phyloP scores from a whole-genome alignment of 2,113 vertebrate genomes.

The Cephalopterus ornatus region DNA sequence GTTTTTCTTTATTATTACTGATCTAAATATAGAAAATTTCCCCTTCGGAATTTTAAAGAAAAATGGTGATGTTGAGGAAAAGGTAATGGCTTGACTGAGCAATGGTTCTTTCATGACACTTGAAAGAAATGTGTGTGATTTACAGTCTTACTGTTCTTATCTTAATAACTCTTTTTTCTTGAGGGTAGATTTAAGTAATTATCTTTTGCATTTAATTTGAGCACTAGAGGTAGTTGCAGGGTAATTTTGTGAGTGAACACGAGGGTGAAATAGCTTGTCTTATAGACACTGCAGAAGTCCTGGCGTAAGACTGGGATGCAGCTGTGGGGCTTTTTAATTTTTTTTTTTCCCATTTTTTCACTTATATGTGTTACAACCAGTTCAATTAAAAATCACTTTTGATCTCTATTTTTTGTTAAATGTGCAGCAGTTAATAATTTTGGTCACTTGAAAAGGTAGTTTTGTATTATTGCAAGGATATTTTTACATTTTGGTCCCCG shows the following conservation, averaged over 20 bases:
- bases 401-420: neutral
- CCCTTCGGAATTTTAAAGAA: constrained; percentile 86
- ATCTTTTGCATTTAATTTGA: neutral
- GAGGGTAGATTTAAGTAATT: neutral
- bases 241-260: constrained; percentile 19
- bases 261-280: neutral
- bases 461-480: neutral
- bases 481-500: neutral
- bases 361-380: neutral
- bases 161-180: neutral
- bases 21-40: constrained; percentile 96
- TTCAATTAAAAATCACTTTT: constrained; percentile 17
- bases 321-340: neutral
- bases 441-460: neutral
- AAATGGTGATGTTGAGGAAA: constrained; percentile 82
- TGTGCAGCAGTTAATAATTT: neutral
- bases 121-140: constrained; percentile 28
- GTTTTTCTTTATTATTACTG: constrained; percentile 99
- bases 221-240: neutral
- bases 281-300: neutral
- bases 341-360: neutral
- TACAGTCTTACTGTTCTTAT: neutral
- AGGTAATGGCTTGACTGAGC: constrained; percentile 93
- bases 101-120: constrained; percentile 81
- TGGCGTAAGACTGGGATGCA: neutral